Evolutionary conservation across 2,113 vertebrate species (phyloP), one percentile per base, ranked within the genome.

Genomic region (Pseudolaguvia tuberculata): DNA sequence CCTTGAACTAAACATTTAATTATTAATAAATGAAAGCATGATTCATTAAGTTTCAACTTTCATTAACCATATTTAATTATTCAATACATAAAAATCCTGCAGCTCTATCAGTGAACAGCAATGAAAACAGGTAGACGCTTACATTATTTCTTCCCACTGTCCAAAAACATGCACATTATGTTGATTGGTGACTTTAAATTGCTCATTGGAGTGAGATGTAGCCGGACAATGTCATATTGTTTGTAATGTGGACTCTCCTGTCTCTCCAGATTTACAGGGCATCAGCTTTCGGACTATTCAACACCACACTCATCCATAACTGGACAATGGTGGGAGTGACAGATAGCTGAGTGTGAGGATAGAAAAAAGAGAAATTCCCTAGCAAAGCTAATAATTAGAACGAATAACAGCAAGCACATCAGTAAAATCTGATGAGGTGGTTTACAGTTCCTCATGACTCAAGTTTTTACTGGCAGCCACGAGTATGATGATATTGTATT

Each of bases 301-400:
- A 57, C 15, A 45, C 23, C 42, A 4, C 42, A 53, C 53, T 80
- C 56, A 35, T 48, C 73, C 6, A 8, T 70, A 45, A 27, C 29
- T 18, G 61, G 52, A 66, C 74, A 70, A 70, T 70, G 23, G 66
- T n/a, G 29, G 71, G 75, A 58, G 78, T 77, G 67, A 70, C 67
- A 52, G 48, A 39, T 53, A 70, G 67, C 29, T 53, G 27, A 71
- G 70, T 56, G 27, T 79, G 71, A 79, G 72, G 75, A 72, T 66
- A 65, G 58, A 73, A 53, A 61, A 70, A 68, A 72, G 75, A 27
- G 35, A 57, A 70, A 70, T 53, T 73, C 70, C 65, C 65, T 47
- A 14, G 65, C 67, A 73, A 73, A 71, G 70, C 78, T 63, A 73
- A 77, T 79, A 55, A 77, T 82, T 78, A 82, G 74, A 74, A 77